Evolutionary conservation across 64 coral and sea anemone genomes (phyloP), one percentile per base, ranked within the genome.

Genomic region (Montipora cactus): DNA sequence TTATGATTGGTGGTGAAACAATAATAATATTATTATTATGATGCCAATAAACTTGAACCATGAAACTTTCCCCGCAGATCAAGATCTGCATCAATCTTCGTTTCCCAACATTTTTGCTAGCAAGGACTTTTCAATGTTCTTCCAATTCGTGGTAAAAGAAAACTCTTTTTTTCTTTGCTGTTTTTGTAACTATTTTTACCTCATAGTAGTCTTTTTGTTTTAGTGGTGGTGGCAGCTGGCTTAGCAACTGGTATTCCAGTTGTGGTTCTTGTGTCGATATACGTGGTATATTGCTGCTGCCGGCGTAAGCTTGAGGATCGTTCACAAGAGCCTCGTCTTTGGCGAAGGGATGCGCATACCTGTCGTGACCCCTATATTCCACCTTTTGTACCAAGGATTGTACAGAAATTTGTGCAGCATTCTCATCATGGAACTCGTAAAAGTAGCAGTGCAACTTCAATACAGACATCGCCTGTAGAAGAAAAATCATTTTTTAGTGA

Each of bases 201-300:
- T 62, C 37, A 37, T 0, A 37, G 37, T 37, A 37, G 37, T 37
- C 37, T 81, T 7, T 8, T 53, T 47, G 16, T 87, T 86, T 12
- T 58, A 94, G 92, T 96, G 83, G 98, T 86, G 47, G 72, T 99
- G 49, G 92, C 96, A 70, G 98, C 95, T 89, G 95, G 95, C 15
- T 76, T 99, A 62, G 98, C 98, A 44, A 96, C 98, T 89, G 98
- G 98, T 4, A 96, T 99, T 74, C 98, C 98, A 53, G 91, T 99
- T 23, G 86, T 94, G 68, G 69, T 99, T n/a, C 84, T 99, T 11
- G 90, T 94, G 15, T 96, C 93, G 50, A 74, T 99, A 70, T 99
- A 94, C 67, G 86, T 99, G 67, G 83, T 93, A 0, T 99, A 99
- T 59, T 96, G 95, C 77, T 99, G 95, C 89, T 99, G 98, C 53